phyloP scores from a whole-genome alignment of 2,113 vertebrate species.

The Manacus vitellinus region DNA sequence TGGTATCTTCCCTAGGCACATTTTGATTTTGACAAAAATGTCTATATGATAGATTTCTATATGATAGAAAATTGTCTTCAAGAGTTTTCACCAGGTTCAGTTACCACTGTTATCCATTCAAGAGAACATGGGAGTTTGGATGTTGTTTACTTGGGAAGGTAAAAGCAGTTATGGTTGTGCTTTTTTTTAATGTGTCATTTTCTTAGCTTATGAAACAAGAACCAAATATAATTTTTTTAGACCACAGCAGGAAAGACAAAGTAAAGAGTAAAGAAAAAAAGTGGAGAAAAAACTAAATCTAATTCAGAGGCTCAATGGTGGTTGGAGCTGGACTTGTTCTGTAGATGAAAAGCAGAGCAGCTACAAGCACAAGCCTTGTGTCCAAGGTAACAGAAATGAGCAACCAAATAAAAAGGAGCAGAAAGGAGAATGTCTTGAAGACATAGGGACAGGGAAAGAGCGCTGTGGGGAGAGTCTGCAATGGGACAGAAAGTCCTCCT shows the following conservation, averaged over 20 bases:
- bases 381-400: not conserved
- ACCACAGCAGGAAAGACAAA: not conserved
- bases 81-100: not conserved
- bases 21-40: not conserved
- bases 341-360: not conserved
- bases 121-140: not conserved
- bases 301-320: not conserved
- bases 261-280: not conserved
- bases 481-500: not conserved
- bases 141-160: not conserved
- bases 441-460: not conserved
- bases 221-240: not conserved
- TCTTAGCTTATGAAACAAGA: not conserved
- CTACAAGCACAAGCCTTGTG: not conserved
- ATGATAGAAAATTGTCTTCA: not conserved
- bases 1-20: not conserved
- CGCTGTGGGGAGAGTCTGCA: accelerated
- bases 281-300: not conserved
- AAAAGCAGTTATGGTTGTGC: accelerated
- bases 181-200: not conserved
- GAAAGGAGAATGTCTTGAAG: not conserved
- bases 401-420: not conserved
- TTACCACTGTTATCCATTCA: not conserved
- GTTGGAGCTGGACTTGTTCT: not conserved
- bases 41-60: not conserved